Evolutionary conservation across 2,888 invertebrate genomes (phyloP), one percentile per base, ranked within the genome.

Genomic region (Nomada fucata): DNA sequence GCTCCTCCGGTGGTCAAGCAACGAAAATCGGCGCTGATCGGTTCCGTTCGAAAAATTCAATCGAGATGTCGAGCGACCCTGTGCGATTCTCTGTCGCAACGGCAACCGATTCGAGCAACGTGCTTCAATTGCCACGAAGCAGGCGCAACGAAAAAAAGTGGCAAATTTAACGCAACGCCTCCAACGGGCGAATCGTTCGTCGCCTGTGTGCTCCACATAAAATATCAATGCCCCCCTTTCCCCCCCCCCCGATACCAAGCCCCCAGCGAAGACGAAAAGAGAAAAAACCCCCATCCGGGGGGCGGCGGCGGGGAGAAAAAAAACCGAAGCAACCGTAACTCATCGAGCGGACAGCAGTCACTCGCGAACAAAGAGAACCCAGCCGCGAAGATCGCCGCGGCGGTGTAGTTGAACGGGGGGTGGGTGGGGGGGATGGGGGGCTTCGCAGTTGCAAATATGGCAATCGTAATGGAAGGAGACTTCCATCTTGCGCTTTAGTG

Each of bases 401-500:
- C 76, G 75, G 67, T 72, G 73, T 76, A 86, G 36, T 60, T 57
- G 79, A 79, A 79, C 76, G 83, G 20, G 53, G 64, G 71, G 69
- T n/a, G n/a, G n/a, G n/a, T n/a, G n/a, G n/a, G n/a, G n/a, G n/a
- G n/a, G n/a, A n/a, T n/a, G 83, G 20, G 53, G 64, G 71, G 69
- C 47, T 63, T 50, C 50, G 69, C 59, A 80, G 74, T 86, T 85
- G 85, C 87, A 88, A 86, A 88, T 88, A 88, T 88, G 88, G 90
- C 88, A 90, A 89, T 90, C 82, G 90, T 86, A 87, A 91, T 88
- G 91, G 88, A 83, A 88, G 89, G 83, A 86, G 88, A 88, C 90
- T 89, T 91, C 91, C 91, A 90, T 91, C 90, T 92, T 91, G 91
- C 89, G 86, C 88, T 89, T 89, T 91, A 89, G 90, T 87, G 89